Evolutionary conservation across 1,140 invertebrate genomes (phyloP).

Genomic region (Leptinotarsa lineolata): DNA sequence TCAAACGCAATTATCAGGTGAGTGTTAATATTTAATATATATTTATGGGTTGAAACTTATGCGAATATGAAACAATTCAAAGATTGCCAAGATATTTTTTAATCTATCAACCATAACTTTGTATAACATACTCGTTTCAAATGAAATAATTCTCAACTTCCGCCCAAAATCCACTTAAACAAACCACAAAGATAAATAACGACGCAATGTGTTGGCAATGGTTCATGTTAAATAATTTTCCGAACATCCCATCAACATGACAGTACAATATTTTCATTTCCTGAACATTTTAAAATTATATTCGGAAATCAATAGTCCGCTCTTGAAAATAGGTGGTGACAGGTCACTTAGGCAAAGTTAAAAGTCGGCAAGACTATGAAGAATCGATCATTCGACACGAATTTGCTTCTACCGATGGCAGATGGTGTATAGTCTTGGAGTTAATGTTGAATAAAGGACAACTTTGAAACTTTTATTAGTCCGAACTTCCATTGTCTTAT

Average conservation of each 20-base stretch:
- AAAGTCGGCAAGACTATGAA: slow-evolving; percentile 19
- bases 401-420: slow-evolving; percentile 1
- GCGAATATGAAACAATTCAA: too few relatives aligned
- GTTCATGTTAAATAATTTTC: not conserved
- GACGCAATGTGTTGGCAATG: not conserved
- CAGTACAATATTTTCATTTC: not conserved
- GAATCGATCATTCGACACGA: slow-evolving; percentile 7
- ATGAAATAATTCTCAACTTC: too few relatives aligned
- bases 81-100: too few relatives aligned
- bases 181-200: not conserved
- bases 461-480: too few relatives aligned
- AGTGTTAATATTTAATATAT: too few relatives aligned
- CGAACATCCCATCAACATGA: not conserved
- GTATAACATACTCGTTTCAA: too few relatives aligned
- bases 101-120: too few relatives aligned
- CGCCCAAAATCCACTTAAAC: not conserved
- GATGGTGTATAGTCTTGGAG: not conserved
- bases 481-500: too few relatives aligned
- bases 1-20: too few relatives aligned
- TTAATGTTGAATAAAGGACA: not conserved
- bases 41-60: too few relatives aligned
- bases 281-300: slow-evolving; percentile 3
- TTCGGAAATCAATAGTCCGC: not conserved
- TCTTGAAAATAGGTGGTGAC: slow-evolving; percentile 24
- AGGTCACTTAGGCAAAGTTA: slow-evolving; percentile 18